Base-by-base conservation (phyloP, 2,113 vertebrate genomes). In the Thinocorus orbignyianus region DNA sequence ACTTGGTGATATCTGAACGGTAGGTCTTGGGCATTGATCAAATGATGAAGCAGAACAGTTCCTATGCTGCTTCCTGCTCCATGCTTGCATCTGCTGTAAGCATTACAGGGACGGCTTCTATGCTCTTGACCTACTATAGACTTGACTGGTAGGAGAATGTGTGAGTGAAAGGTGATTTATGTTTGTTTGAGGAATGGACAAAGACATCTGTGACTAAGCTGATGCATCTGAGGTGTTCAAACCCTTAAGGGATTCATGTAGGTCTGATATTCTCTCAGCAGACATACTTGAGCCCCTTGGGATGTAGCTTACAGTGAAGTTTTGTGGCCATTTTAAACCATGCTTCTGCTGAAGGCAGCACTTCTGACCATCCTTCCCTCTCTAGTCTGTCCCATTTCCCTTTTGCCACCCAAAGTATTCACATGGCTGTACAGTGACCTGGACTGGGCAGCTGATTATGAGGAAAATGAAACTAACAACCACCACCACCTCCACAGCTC, bases 181-280 rank as follows among this genome's bases (percentile, higher is more conserved):
- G 9, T 1, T 25, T 84, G 65, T 68, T 54, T 62, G 52, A 55
- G 33, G 42, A 64, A 35, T 0, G 0, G 28, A 13, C 33, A 52
- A 31, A 88, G 42, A 28, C 22, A 23, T 49, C 57, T 71, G 8
- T 68, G 52, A 41, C 86, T 73, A 72, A 35, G 7, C 33, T 79
- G 39, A 18, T 80, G 9, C 1, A 80, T 39, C 49, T 81, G 68
- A 70, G 69, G 41, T 78, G 41, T 89, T 81, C 54, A 65, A 2
- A 81, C 20, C 16, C 30, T 61, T 62, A 24, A 55, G n/a, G 58
- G 48, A 62, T 74, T 71, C 0, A 17, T 58, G 22, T 51, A 68
- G 31, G 72, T 69, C 62, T 81, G 44, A 55, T 35, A 30, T 72
- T 77, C 30, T 80, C 11, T 72, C 41, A 76, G 42, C 23, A 62